phyloP scores from a whole-genome alignment of 2,113 vertebrate species.

The Galemys pyrenaicus region DNA sequence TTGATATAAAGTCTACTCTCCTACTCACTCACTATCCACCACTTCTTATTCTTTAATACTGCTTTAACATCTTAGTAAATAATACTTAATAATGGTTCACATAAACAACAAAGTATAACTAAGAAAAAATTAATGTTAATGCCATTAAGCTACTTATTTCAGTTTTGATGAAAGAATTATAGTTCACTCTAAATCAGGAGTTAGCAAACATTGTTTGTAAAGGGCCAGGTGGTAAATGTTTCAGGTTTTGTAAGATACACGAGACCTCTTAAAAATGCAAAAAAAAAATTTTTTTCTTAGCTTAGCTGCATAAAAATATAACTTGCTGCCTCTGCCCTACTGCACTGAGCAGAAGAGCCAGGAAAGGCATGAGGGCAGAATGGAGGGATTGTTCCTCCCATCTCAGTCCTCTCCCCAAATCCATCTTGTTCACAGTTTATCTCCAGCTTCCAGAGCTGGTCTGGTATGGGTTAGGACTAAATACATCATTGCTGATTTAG shows the following conservation, averaged over 20 bases:
- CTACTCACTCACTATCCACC: not conserved
- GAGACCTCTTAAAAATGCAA: slow-evolving; percentile 1
- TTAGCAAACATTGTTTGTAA: slow-evolving; percentile 1
- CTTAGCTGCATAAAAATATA: not conserved
- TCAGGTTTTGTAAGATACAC: not conserved
- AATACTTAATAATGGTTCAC: slow-evolving; percentile 12
- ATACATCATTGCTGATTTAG: not conserved
- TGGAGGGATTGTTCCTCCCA: not conserved
- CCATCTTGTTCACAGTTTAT: not conserved
- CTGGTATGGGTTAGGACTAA: not conserved
- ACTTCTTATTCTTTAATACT: not conserved
- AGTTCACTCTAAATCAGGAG: not conserved
- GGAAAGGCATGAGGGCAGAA: not conserved
- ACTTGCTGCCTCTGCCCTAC: not conserved
- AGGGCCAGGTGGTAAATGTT: slow-evolving; percentile 35
- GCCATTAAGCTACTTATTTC: not conserved
- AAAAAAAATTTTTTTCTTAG: not conserved
- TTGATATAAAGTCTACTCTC: not conserved
- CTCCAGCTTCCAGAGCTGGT: not conserved
- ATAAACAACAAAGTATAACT: slow-evolving; percentile 18
- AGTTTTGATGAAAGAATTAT: not conserved
- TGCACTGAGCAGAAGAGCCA: not conserved
- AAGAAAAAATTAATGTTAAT: not conserved
- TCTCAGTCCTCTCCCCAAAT: not conserved
- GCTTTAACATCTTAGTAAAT: not conserved